Base-by-base conservation (phyloP, 2,888 invertebrate genomes). In the Caenorhabditis becei region DNA sequence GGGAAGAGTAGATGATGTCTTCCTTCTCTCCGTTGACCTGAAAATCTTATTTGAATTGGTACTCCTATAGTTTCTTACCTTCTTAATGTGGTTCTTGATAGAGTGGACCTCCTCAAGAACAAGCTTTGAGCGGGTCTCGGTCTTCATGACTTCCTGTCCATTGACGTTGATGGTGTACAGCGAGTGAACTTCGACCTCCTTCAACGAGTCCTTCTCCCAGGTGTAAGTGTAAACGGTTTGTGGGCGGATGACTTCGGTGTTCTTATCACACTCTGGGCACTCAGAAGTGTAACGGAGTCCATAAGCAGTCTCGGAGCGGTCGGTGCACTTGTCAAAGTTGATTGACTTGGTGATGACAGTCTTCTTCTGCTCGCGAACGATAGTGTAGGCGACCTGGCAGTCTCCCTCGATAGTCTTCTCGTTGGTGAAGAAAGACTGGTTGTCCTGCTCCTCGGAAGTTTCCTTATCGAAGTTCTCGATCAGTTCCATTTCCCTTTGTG, bases 281-380 rank as follows among this genome's bases (percentile, higher is more conserved):
- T 83, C 82, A 59, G 80, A 72, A 20, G 66, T 54, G 74, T 54
- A 82, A 35, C 80, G 81, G 51, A 80, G 67, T 69, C 77, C 77
- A 56, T 82, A 82, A 44, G 58, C 67, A 49, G 44, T 53, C 58
- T 80, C 77, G 49, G 75, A 89, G 74, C 91, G 89, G 69, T 89
- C 83, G 61, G 77, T 77, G 89, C 92, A 92, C 80, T 91, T 91
- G 77, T 92, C 90, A 88, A 92, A 92, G 91, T 92, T 91, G 85
- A 92, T 86, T 47, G 91, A 79, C 78, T 86, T 86, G 82, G 85
- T 85, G 80, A 86, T 69, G 44, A 78, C 70, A 44, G 78, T 83
- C 65, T 80, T 81, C 65, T 83, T 59, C 11, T 74, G 37, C 69
- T 85, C 77, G 32, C 67, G 72, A 61, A 78, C 79, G 23, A 82